Conservation (phyloP, 2,113 vertebrate species). For the Lethenteron reissneri region DNA sequence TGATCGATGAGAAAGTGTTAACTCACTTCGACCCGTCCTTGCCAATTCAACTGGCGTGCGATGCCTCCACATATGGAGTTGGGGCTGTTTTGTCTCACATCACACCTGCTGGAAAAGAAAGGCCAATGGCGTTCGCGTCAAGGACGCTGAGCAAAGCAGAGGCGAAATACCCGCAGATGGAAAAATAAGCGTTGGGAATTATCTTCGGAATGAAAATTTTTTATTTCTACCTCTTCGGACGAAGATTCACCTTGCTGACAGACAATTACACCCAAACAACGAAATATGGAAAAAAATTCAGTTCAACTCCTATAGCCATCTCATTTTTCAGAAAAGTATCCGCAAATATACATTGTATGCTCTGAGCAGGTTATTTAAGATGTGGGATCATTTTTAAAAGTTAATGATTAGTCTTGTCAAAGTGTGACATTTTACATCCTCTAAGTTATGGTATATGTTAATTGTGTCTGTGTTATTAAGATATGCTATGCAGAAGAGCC, state of each 20-base stretch:
- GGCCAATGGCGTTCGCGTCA: constrained; percentile 17
- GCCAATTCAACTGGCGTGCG: constrained; percentile 25
- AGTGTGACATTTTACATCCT: too few species aligned
- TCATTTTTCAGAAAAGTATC: too few species aligned
- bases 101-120: constrained; percentile 26
- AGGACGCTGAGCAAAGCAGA: constrained; percentile 16
- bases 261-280: constrained; percentile 6
- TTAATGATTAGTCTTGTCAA: too few species aligned
- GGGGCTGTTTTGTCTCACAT: constrained; percentile 21
- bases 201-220: constrained; percentile 9
- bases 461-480: too few species aligned
- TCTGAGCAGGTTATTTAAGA: too few species aligned
- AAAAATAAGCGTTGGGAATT: constrained; percentile 15
- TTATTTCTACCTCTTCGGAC: constrained; percentile 11
- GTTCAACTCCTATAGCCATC: too few species aligned
- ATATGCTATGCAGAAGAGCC: too few species aligned
- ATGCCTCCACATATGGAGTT: constrained; percentile 23
- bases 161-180: constrained; percentile 14
- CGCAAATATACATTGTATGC: too few species aligned
- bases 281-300: too few species aligned
- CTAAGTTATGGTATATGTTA: too few species aligned
- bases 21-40: constrained; percentile 20
- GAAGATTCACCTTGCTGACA: constrained; percentile 15
- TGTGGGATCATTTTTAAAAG: too few species aligned
- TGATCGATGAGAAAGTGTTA: constrained; percentile 22